phyloP scores from a whole-genome alignment of 2,888 invertebrate genomes.

The Cephus rjabovi region DNA sequence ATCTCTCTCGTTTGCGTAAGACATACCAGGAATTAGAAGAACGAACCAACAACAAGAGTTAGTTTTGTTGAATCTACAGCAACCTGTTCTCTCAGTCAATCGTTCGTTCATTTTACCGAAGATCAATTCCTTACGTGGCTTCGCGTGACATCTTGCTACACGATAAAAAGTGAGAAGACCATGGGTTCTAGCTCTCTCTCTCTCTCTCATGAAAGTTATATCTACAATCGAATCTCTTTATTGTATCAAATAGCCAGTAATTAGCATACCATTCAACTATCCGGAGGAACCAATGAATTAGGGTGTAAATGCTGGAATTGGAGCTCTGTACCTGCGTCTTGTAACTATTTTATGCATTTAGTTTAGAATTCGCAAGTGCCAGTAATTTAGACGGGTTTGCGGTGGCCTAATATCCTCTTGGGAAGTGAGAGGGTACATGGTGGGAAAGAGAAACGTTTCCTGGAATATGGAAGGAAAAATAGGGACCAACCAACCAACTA shows the following conservation, averaged over 20 bases:
- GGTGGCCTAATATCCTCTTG: constrained; percentile 21
- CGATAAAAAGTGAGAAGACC: neutral
- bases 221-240: neutral
- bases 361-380: constrained; percentile 20
- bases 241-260: neutral
- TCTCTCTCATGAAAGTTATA: neutral
- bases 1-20: neutral
- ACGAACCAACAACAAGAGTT: neutral
- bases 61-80: neutral
- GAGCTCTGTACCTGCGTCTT: neutral
- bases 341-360: constrained; percentile 22
- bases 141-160: neutral
- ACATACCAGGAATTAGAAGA: neutral
- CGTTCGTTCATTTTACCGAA: neutral
- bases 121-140: neutral
- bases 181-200: too few species aligned
- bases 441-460: constrained; percentile 5
- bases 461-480: neutral
- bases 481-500: neutral
- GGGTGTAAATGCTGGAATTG: neutral
- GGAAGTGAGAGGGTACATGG: neutral
- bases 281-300: neutral
- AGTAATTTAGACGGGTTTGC: constrained; percentile 22
- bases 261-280: neutral
- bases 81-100: neutral